Base-by-base conservation (phyloP, 2,888 invertebrate species). In the Calameuta filiformis region DNA sequence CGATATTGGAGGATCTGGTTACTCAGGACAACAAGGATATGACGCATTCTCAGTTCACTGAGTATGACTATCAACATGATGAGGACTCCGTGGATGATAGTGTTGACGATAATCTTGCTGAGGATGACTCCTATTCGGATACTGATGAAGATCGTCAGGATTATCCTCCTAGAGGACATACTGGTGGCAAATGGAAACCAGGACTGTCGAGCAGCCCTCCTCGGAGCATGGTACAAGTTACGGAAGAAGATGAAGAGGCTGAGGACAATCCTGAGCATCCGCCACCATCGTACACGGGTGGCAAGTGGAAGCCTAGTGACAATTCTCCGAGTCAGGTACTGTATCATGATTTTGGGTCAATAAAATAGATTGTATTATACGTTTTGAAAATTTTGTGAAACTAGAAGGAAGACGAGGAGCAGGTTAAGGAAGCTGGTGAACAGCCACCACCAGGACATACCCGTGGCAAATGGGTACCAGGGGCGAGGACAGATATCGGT, bases 381-480 rank as follows among this genome's bases (percentile, higher is more conserved):
- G 6, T 56, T 56, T 56, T 56, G 23, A 15, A 23, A 23, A 56
- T 15, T 23, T 56, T 23, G 0, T 56, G 9, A 9, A 1, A 11
- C 12, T 4, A 31, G 71, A 71, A 88, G 76, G 89, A 89, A 71
- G 86, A 87, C 79, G 89, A 88, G 37, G 56, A 56, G 9, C 56
- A 56, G 56, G 9, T 56, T 23, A 56, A 87, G 82, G 75, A 83
- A 75, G 77, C 78, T 73, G 73, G 71, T 56, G 83, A 83, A 40
- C 85, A 92, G 82, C 96, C 95, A 2, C 95, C 95, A 0, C 94
- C 95, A 4, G 94, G 93, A 69, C 94, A 96, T 85, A 96, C 96
- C 0, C 95, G 94, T 89, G 96, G 96, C 0, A 97, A 97, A 92
- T 97, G 97, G 97, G 94, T 96, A 76, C 96, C 96, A 0, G 95